Evolutionary conservation across 1,140 invertebrate genomes (phyloP), one percentile per base, ranked within the genome.

Genomic region (Drosophila fuyamai): DNA sequence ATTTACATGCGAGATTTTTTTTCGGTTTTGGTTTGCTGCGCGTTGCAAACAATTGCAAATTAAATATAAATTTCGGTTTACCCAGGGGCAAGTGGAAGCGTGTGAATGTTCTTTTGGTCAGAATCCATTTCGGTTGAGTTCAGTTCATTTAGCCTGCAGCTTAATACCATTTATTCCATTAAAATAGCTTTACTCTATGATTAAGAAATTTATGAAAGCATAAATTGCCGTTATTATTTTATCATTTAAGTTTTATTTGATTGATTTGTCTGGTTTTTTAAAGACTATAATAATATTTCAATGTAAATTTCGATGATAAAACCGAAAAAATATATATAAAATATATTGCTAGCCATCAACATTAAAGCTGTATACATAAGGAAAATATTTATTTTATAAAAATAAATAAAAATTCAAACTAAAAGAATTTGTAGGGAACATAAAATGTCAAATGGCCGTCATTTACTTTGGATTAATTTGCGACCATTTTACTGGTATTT

Each of bases 11-110:
- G 51, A 71, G 67, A 56, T 57, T 56, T 70, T 41, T 41, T 56
- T 55, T 44, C 14, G 18, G 16, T 12, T 63, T 63, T 46, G 23
- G 57, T 35, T 67, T 38, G 32, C 35, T 65, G 62, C 48, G 46
- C 29, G 63, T 40, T 48, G 43, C 62, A 77, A 63, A 63, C 58
- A 72, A 78, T 79, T 78, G 58, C 75, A 72, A 71, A 78, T 78
- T 78, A 79, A 78, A 72, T 72, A 71, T 59, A 58, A 56, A 78
- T 79, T 76, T 59, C 18, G n/a, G 14, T 9, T 3, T 18, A 2
- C 29, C 50, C 48, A 13, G 10, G 50, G 32, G 23, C 1, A 29
- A n/a, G 44, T 48, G n/a, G 43, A 23, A 60, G 27, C 16, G 57
- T 63, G 41, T 32, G 13, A 65, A 63, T 65, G 60, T 51, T 35